phyloP scores from a whole-genome alignment of 2,113 vertebrate genomes.

The Silurus asotus region DNA sequence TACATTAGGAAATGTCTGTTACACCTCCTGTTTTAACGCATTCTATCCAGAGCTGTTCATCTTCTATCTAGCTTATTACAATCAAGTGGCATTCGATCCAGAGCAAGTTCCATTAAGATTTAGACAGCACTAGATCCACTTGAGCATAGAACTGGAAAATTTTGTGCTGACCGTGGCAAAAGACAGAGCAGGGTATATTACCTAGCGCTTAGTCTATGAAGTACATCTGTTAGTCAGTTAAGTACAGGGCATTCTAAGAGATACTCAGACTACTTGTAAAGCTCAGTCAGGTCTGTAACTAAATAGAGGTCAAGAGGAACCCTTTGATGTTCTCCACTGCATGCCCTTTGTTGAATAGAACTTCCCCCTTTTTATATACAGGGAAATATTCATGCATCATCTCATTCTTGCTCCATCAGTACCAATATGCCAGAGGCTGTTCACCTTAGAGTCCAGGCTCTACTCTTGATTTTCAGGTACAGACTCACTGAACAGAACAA shows the following conservation, averaged over 20 bases:
- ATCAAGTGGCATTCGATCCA: background rate
- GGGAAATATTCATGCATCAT: background rate
- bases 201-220: background rate
- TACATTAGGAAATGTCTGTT: background rate
- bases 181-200: conserved; percentile 12
- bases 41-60: background rate
- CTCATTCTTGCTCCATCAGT: background rate
- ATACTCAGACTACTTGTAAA: conserved; percentile 37
- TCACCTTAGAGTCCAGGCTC: background rate
- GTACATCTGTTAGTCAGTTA: conserved; percentile 38
- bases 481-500: background rate
- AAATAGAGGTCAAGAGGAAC: conserved; percentile 55
- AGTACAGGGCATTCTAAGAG: conserved; percentile 31
- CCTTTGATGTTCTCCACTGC: conserved; percentile 41
- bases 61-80: background rate
- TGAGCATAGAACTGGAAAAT: conserved; percentile 8
- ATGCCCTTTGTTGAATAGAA: background rate
- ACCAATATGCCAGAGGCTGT: background rate
- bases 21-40: background rate
- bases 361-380: background rate
- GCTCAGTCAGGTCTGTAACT: conserved; percentile 30
- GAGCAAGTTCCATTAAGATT: background rate
- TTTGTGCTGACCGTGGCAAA: conserved; percentile 22
- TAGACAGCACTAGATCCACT: conserved; percentile 10
- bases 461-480: background rate